Base-by-base conservation (phyloP, 2,797 vertebrate species). In the Podarcis lilfordi region DNA sequence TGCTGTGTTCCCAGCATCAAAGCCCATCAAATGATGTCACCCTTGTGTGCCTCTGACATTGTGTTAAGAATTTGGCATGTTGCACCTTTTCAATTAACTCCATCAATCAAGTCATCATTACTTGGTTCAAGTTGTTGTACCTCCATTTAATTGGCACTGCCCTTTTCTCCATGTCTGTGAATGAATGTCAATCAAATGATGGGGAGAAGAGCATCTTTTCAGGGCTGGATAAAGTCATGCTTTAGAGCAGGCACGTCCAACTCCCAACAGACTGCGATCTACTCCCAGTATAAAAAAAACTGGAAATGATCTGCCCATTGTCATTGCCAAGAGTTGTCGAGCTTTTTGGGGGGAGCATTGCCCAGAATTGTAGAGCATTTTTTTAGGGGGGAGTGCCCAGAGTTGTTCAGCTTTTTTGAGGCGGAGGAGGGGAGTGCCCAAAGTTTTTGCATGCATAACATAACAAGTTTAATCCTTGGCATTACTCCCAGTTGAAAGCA, bases 1-100 rank as follows among this genome's bases (percentile, higher is more conserved):
- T 68, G 40, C 69, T n/a, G 27, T 75, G 80, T 89, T 85, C 78
- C 83, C 83, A 76, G 55, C 61, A 85, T 68, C 78, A 81, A 81
- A 55, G 43, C 9, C 88, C 68, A 35, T 81, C 59, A 75, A 66
- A 43, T 75, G 59, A 89, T 59, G 71, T 89, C 83, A 81, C 40
- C 71, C 59, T 23, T 85, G n/a, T 81, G 68, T 76, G 43, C 75
- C 83, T 89, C 78, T 76, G 83, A 89, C 88, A 83, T 89, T 89
- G 69, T 69, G 84, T 59, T 81, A 68, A 32, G n/a, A 81, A 81
- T 80, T 50, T 81, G 83, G 77, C 83, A 85, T 25, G 2, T n/a
- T 85, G 23, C 21, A 50, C 59, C 75, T 89, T 77, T 66, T 45
- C 83, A 85, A 89, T 89, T 85, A 89, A 85, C 78, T 89, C 27